Base-by-base conservation (phyloP, 2,113 vertebrate species). In the Cinclus cinclus region DNA sequence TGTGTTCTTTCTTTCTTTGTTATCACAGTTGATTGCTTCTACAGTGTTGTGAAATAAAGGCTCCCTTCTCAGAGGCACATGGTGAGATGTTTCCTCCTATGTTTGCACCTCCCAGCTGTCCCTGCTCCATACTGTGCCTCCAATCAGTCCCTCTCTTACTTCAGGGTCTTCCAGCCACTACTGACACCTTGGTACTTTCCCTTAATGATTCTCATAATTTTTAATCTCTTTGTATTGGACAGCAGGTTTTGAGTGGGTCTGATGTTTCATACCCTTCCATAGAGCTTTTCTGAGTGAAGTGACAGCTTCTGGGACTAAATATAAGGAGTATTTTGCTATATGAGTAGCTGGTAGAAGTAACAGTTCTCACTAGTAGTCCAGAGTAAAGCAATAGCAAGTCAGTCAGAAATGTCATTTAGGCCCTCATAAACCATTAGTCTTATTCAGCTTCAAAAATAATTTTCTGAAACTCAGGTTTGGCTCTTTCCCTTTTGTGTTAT, bases 391-490 rank as follows among this genome's bases (percentile, higher is more conserved):
- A 1, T 41, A 73, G 59, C 37, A 82, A 37, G 53, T 33, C 44
- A 62, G 63, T 42, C 52, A 81, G 49, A 67, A 58, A 28, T 23
- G 16, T 53, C 31, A 37, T 81, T 89, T 50, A 71, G 60, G 35
- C 60, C 60, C 27, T 81, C 27, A 19, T 67, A 78, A 92, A 27
- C 42, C 5, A 42, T 53, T 79, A 73, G 46, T 27, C 35, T 86
- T 73, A 69, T 50, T 94, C 80, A 93, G 50, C 35, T 93, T 55
- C 78, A 81, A 89, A 93, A 90, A 83, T 47, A 80, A 24, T 90
- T 67, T 83, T 71, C 59, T 83, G 68, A 59, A 83, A 47, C 59
- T 83, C 31, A 44, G 30, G 20, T 22, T 65, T 86, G 75, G 15
- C 63, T 83, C 52, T 92, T 59, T 62, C 42, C 28, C 50, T 83